phyloP scores from a whole-genome alignment of 2,113 vertebrate species.

The Hymenochirus boettgeri region DNA sequence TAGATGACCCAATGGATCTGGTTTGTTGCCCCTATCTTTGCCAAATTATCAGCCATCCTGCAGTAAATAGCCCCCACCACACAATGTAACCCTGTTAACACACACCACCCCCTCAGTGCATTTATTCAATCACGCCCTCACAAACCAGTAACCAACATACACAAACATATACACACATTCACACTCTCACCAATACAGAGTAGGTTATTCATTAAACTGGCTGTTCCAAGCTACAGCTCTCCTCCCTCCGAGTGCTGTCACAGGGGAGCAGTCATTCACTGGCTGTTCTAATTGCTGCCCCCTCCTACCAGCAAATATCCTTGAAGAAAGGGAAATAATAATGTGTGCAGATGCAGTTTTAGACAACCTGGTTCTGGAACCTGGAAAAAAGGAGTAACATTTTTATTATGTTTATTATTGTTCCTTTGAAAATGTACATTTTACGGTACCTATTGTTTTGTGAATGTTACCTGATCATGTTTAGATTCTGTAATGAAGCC shows the following conservation, averaged over 20 bases:
- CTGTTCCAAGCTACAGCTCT: slow-evolving; percentile 1
- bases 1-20: no score
- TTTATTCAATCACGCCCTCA: slow-evolving; percentile 1
- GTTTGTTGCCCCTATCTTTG: no score
- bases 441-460: no score
- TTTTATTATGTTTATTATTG: no score
- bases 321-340: neutral
- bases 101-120: neutral
- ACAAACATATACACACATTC: slow-evolving; percentile 16
- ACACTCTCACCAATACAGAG: slow-evolving; percentile 15
- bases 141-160: slow-evolving; percentile 14
- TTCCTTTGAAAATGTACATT: no score
- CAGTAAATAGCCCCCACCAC: neutral
- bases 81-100: neutral
- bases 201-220: slow-evolving; percentile 24
- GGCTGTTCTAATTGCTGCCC: slow-evolving; percentile 13
- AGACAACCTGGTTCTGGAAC: neutral
- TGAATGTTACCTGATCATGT: no score
- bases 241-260: slow-evolving; percentile 6
- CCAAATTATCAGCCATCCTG: neutral
- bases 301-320: neutral
- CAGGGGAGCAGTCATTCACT: slow-evolving; percentile 26
- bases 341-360: neutral
- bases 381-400: no score
- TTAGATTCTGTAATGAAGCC: no score